Evolutionary conservation across 1,140 invertebrate species (phyloP), one percentile per base, ranked within the genome.

Genomic region (Drosophila bocqueti): DNA sequence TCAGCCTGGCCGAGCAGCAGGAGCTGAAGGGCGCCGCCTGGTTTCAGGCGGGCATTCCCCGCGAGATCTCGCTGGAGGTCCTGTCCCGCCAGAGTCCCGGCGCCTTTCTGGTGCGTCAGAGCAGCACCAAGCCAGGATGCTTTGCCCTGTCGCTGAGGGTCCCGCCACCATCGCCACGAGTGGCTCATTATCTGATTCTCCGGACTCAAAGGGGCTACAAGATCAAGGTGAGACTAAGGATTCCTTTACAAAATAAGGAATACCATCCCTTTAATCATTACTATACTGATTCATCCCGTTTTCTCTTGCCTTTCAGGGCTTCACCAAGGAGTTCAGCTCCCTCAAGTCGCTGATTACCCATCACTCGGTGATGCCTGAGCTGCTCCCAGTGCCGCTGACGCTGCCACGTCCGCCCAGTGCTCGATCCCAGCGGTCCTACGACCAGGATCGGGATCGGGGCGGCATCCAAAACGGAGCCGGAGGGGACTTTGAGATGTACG

Each of bases 31-130:
- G 96, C 62, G 97, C 97, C 46, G 97, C 97, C 4, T 99, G 98
- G 98, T 99, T 98, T 93, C 98, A 99, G 93, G 97, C 98, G 50
- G 98, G 98, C 24, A 98, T 99, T 87, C 98, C 98, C 36, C 96
- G 98, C 95, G 98, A 96, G 93, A 98, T 98, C 78, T 98, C 98
- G 5, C 93, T 99, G 76, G 98, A 99, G 94, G 97, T 99, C 65
- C 94, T 99, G 46, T 96, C 96, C 64, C 96, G 97, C 82, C 97
- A 99, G 93, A 97, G 97, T 69, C 96, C 98, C 71, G 98, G 98
- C 52, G 96, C 98, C 15, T 99, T 99, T 94, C 96, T 99, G 94
- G 98, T 99, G 50, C 95, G 98, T 40, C 97, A 98, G 93, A 98
- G 97, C 92, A 98, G 97, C 50, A 98, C 97, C 73, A 98, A 99